Conservation (phyloP, 2,888 invertebrate genomes). For the Gymnocheta viridis region DNA sequence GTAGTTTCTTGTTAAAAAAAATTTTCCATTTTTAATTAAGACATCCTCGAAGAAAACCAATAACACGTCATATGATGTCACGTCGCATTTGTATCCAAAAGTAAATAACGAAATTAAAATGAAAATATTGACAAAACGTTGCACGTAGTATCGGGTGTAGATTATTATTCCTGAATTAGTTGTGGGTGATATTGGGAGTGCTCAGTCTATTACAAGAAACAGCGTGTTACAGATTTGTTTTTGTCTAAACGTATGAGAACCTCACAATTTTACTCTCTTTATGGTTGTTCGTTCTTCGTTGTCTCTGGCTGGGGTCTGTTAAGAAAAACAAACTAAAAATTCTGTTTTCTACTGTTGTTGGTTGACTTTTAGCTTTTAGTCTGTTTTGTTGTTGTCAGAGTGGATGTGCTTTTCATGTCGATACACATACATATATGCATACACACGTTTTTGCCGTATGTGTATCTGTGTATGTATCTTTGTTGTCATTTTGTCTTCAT, state of each 20-base stretch:
- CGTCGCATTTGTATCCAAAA: not conserved
- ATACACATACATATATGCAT: not conserved
- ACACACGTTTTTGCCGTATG: too few relatives aligned
- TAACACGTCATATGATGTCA: not conserved
- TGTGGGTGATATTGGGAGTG: conserved; percentile 45
- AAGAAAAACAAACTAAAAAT: conserved; percentile 68
- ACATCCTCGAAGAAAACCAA: not conserved
- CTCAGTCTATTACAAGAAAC: not conserved
- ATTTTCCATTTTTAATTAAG: not conserved
- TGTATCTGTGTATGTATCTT: conserved; percentile 28
- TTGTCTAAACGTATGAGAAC: conserved; percentile 44
- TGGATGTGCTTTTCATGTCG: conserved; percentile 16
- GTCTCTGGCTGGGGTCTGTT: conserved; percentile 19
- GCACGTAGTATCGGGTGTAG: conserved; percentile 1
- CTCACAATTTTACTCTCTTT: conserved; percentile 58
- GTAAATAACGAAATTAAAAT: not conserved
- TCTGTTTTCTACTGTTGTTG: conserved; percentile 56
- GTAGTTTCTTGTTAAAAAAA: not conserved
- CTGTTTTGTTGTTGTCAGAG: conserved; percentile 45
- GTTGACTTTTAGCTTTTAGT: conserved; percentile 46
- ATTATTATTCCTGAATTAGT: conserved; percentile 16
- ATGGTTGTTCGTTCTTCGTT: conserved; percentile 72
- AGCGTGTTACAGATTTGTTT: conserved; percentile 30
- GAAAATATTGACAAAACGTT: not conserved
- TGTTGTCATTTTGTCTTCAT: conserved; percentile 60